Base-by-base conservation (phyloP, 2,113 vertebrate species). In the Cavia porcellus region DNA sequence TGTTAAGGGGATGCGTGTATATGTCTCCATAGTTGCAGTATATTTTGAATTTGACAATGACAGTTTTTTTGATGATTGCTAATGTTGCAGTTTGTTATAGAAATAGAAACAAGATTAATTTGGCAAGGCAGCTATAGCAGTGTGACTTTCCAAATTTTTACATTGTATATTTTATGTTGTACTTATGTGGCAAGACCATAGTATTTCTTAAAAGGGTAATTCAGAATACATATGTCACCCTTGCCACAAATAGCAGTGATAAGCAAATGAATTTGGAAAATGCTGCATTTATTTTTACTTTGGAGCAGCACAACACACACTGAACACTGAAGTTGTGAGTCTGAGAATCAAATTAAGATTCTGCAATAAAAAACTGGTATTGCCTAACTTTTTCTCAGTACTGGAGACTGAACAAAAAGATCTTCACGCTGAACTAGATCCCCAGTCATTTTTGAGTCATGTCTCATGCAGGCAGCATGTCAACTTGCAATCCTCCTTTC, bases 71-170 rank as follows among this genome's bases (percentile, higher is more conserved):
- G 62, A 47, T 35, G 47, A 70, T 3, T 89, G 86, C 35, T 82
- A 17, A 93, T 70, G 62, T 50, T 59, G 45, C 45, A 86, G 38
- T 79, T 50, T 79, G 35, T 47, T 93, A 28, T 2, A 47, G 52
- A 86, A 97, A 95, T 75, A 19, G 28, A 84, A 74, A 50, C 50
- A 77, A 80, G 47, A 80, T 32, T n/a, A 89, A 80, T n/a, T 62
- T 64, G 70, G 35, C 72, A 84, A 84, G 25, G n/a, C 35, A 61
- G 1, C 86, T 77, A 84, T 0, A 89, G 32, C 38, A 68, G 4
- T 93, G 15, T 55, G 57, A 82, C 74, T 47, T 68, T 20, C 25
- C 89, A 52, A 93, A 90, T 89, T 83, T 64, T 80, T 90, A 55
- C 59, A 52, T 68, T 15, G 47, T 87, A 42, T 57, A 84, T 24